phyloP scores from a whole-genome alignment of 2,113 vertebrate species.

The Heliornis fulica region DNA sequence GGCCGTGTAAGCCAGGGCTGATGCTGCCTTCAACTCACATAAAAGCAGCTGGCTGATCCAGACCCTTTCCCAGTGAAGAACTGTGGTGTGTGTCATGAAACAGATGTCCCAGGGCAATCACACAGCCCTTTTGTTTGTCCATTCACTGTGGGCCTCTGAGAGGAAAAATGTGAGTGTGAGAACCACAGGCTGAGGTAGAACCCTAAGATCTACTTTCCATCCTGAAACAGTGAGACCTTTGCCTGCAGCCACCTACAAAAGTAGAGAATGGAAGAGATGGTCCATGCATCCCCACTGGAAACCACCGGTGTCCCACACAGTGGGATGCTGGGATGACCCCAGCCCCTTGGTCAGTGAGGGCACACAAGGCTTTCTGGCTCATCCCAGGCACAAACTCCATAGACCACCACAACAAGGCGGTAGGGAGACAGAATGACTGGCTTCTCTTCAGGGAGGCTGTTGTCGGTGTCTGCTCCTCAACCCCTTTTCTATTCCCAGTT shows the following conservation, averaged over 20 bases:
- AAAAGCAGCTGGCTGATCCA: not conserved
- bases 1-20: rapidly evolving
- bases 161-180: rapidly evolving
- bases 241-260: not conserved
- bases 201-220: not conserved
- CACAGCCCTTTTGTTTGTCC: not conserved
- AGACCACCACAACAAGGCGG: not conserved
- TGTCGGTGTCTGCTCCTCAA: rapidly evolving
- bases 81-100: rapidly evolving
- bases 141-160: rapidly evolving
- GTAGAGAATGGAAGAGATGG: not conserved
- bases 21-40: not conserved
- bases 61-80: rapidly evolving
- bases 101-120: not conserved
- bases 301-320: rapidly evolving
- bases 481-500: not conserved
- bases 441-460: not conserved
- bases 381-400: not conserved
- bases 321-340: not conserved
- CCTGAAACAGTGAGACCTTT: rapidly evolving
- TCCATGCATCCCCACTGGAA: rapidly evolving
- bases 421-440: not conserved
- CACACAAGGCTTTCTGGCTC: not conserved
- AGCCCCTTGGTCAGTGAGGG: too few relatives aligned
- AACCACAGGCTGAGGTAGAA: not conserved